These are phyloP conservation scores for Meles meles DNA, from an alignment of 2,113 vertebrate genomes.

Conservation along the genomic window DNA sequence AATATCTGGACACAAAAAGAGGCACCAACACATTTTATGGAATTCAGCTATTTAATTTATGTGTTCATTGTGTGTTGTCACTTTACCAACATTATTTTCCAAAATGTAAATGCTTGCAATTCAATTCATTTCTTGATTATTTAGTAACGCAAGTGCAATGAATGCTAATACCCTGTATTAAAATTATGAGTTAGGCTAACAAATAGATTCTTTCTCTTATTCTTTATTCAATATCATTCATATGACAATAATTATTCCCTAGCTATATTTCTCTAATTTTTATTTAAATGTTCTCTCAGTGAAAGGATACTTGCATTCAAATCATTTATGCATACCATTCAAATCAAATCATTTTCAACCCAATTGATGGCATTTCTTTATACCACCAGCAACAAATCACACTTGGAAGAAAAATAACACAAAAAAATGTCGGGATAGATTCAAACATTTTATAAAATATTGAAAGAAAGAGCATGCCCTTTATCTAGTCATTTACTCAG, in stretches of 20 bases:
- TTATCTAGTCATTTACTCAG: background rate
- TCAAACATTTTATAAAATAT: slow-evolving; percentile 15
- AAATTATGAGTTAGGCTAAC: slow-evolving; percentile 15
- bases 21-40: background rate
- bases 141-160: background rate
- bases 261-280: slow-evolving; percentile 57
- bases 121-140: background rate
- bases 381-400: slow-evolving; percentile 1
- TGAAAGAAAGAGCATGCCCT: background rate
- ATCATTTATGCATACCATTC: slow-evolving; percentile 38
- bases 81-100: background rate
- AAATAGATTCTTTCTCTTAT: slow-evolving; percentile 21
- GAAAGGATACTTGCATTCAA: slow-evolving; percentile 55
- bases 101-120: slow-evolving; percentile 6
- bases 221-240: slow-evolving; percentile 50
- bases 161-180: slow-evolving; percentile 4
- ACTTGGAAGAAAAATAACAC: slow-evolving; percentile 18
- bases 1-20: background rate
- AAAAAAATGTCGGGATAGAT: background rate
- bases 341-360: slow-evolving; percentile 51
- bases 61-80: background rate
- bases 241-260: slow-evolving; percentile 46
- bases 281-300: slow-evolving; percentile 55
- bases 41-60: slow-evolving; percentile 1
- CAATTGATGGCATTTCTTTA: slow-evolving; percentile 34